Evolutionary conservation across 2,797 vertebrate genomes (phyloP), one percentile per base, ranked within the genome.

Genomic region (Merluccius polli): DNA sequence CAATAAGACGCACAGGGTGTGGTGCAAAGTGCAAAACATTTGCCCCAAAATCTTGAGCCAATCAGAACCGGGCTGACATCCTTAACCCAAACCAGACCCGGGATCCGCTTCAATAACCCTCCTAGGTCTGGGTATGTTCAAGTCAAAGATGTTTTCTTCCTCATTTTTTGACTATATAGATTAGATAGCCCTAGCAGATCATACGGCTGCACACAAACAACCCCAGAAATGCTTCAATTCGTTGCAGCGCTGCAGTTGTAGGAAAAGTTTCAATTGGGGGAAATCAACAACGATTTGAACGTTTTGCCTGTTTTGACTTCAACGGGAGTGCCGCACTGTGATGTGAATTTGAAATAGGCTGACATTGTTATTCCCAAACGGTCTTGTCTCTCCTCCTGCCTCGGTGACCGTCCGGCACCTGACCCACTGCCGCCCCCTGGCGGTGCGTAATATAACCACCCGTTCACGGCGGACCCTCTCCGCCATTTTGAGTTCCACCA

Each of bases 1-100:
- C 77, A 84, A 78, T 73, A 18, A 83, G 69, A 86, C 84, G 80
- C 80, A 87, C 82, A 33, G 89, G 87, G 87, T 79, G 88, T 88
- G 87, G 86, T 27, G 73, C 31, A 74, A 67, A n/a, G n/a, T 33
- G 65, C 31, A 63, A 24, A 67, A 18, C 5, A 16, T 21, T 11
- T 70, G 2, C 13, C 75, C 67, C 38, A 71, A 83, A n/a, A 81
- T 77, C 70, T 67, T 82, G 0, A 86, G 73, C 92, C 92, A 91
- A 91, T 92, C 87, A 87, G 76, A 87, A 48, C 16, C 1, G 63
- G 30, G 10, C 52, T 18, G 78, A 77, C 68, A 68, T 32, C 18
- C 63, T n/a, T 87, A 89, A 91, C 77, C 48, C 16, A 70, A 88
- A 87, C 76, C 90, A 89, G 88, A 88, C 4, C 10, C 4, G 29